Conservation (phyloP, 1,140 invertebrate genomes). For the Papilio xuthus region DNA sequence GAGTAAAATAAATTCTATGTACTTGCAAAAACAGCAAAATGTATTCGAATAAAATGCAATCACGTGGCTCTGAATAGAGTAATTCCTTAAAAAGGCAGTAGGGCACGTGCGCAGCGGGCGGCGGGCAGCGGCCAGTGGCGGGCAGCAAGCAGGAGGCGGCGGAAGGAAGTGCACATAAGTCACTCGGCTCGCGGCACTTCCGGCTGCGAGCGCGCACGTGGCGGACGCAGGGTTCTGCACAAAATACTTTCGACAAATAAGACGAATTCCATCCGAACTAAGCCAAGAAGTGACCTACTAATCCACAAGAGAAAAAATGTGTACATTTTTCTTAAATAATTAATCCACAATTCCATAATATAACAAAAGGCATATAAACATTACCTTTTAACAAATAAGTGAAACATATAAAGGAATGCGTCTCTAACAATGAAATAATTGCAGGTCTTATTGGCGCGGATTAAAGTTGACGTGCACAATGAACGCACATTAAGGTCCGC, state of each 20-base stretch:
- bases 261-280: conserved; percentile 19
- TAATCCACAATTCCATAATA: not conserved
- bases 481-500: conserved; percentile 25
- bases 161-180: conserved; percentile 67
- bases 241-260: not conserved
- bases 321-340: not conserved
- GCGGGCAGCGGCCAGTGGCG: not conserved
- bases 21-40: not conserved
- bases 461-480: conserved; percentile 40
- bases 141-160: conserved; percentile 39
- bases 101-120: conserved; percentile 43
- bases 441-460: conserved; percentile 23
- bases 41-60: conserved; percentile 27
- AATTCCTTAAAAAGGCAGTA: conserved; percentile 39
- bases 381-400: not conserved
- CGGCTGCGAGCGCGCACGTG: conserved; percentile 54
- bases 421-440: conserved; percentile 23
- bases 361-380: not conserved
- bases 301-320: not conserved
- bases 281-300: conserved; percentile 18
- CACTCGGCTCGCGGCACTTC: conserved; percentile 57
- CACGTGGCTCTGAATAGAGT: not conserved
- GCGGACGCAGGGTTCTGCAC: conserved; percentile 37
- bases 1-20: not conserved
- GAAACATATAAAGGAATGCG: conserved; percentile 11